Conservation (phyloP, 2,888 invertebrate species). For the Zeuzera pyrina region DNA sequence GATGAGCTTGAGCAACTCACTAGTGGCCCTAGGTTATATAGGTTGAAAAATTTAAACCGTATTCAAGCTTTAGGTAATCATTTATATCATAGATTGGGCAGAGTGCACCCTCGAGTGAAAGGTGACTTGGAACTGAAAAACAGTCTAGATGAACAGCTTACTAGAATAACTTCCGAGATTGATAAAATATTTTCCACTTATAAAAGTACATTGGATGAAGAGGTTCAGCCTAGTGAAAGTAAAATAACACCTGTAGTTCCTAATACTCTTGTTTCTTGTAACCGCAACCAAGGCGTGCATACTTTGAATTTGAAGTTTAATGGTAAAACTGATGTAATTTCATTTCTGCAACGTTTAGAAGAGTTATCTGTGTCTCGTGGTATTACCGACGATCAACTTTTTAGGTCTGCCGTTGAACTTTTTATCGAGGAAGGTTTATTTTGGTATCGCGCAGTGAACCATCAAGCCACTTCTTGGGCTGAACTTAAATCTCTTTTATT, state of each 20-base stretch:
- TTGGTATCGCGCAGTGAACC: background rate
- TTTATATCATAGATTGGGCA: background rate
- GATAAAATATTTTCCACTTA: too few relatives aligned
- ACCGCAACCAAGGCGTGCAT: background rate
- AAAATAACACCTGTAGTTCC: background rate
- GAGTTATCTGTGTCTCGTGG: background rate
- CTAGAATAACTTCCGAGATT: too few relatives aligned
- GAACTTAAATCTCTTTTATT: background rate
- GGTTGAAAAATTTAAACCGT: too few relatives aligned
- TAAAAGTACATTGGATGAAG: too few relatives aligned
- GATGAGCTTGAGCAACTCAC: too few relatives aligned
- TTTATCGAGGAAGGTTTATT: background rate
- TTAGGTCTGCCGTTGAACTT: background rate
- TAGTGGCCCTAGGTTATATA: too few relatives aligned
- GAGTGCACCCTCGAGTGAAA: background rate
- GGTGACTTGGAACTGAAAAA: background rate
- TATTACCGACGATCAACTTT: background rate
- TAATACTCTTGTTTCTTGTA: background rate
- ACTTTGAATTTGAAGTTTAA: background rate
- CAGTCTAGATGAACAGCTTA: too few relatives aligned
- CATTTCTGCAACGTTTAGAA: background rate
- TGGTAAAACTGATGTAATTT: background rate
- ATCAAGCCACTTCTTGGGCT: background rate
- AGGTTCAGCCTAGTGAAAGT: background rate
- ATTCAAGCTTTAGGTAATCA: background rate